Evolutionary conservation across 2,113 vertebrate genomes (phyloP).

Genomic region (Oxygymnocypris stewartii): DNA sequence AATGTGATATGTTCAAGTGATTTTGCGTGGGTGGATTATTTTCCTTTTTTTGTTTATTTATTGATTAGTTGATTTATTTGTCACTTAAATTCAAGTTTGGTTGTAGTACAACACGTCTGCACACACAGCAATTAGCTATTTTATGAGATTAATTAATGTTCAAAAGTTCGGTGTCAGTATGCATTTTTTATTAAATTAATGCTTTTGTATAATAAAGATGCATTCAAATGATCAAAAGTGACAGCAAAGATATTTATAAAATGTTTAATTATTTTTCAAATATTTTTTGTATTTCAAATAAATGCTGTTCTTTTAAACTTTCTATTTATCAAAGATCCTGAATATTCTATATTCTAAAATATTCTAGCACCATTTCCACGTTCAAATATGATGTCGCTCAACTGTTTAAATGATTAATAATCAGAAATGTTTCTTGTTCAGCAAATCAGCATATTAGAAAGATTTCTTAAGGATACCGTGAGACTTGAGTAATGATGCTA

Average conservation of each 20-base stretch:
- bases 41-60: neutral
- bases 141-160: neutral
- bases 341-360: too few species aligned
- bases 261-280: too few species aligned
- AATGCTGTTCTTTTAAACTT: too few species aligned
- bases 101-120: neutral
- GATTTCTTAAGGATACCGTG: neutral
- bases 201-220: neutral
- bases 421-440: neutral
- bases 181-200: neutral
- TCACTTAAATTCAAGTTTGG: neutral
- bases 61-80: neutral
- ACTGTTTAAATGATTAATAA: neutral
- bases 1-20: neutral
- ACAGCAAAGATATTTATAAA: neutral
- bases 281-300: too few species aligned
- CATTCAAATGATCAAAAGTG: neutral
- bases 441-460: neutral
- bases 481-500: neutral
- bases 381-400: neutral
- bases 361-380: too few species aligned
- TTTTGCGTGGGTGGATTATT: neutral
- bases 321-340: too few species aligned
- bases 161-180: neutral
- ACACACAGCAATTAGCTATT: neutral